Percentiles rank a stretch among this genome's conserved stretches.
phyloP scores from a whole-genome alignment of 37 sponge, comb jelly and placozoan species.

The Bolinopsis microptera region DNA sequence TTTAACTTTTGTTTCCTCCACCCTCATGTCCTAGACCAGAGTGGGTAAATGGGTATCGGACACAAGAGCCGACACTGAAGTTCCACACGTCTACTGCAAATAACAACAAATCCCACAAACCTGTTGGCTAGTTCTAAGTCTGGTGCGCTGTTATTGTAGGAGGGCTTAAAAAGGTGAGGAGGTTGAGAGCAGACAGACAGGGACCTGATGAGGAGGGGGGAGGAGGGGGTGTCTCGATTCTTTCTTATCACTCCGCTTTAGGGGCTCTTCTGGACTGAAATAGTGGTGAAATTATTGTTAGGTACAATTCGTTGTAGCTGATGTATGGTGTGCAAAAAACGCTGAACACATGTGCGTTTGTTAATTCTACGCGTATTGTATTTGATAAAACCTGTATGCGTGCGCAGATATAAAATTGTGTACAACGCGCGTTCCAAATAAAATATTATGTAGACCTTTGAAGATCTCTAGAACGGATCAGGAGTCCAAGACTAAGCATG shows the following conservation, averaged over 20 bases:
- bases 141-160: neutral
- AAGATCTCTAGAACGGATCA: neutral
- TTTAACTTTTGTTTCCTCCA: too few species aligned
- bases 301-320: too few species aligned
- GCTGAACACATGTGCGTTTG: neutral
- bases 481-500: neutral
- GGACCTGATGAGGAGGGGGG: neutral
- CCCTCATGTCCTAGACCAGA: too few species aligned
- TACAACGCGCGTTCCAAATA: neutral
- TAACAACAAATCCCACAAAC: too few species aligned
- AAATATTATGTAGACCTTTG: neutral
- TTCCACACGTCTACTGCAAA: too few species aligned
- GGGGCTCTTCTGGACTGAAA: neutral
- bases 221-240: neutral
- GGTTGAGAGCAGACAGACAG: neutral
- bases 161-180: neutral
- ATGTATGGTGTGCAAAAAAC: too few species aligned
- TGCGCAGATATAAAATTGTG: neutral
- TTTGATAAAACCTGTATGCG: too few species aligned
- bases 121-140: neutral
- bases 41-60: too few species aligned
- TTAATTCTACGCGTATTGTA: neutral
- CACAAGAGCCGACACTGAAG: too few species aligned
- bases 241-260: neutral
- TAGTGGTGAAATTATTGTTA: too few species aligned